Base-by-base conservation (phyloP, 2,113 vertebrate species). In the Trematomus loennbergii region DNA sequence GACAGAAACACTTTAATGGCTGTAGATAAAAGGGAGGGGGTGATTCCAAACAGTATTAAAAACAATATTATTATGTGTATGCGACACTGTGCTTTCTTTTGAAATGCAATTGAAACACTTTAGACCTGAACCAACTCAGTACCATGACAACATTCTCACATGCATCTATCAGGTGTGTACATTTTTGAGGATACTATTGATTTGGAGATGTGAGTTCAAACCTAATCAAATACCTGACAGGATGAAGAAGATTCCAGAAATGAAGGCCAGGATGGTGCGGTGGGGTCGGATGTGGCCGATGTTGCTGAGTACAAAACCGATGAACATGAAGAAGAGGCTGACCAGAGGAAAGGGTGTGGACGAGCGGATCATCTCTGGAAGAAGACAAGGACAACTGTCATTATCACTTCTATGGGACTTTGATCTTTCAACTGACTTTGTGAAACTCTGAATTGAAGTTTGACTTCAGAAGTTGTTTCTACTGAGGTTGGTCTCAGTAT, bases 261-360 rank as follows among this genome's bases (percentile, higher is more conserved):
- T 96, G 0, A 99, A 99, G 65, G 98, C 97, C 2, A 99, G 94
- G 87, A 99, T 98, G 58, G 98, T 99, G 90, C 94, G 94, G 91
- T 99, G 98, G 0, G 98, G 98, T 22, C 97, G 96, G 78, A 98
- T 94, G 87, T 99, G 98, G 3, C 98, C 97, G 0, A 99, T 96
- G 93, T 98, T 99, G 90, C 95, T 99, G 77, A 99, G 94, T 59
- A 99, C 97, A 82, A 99, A 99, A 40, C 97, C 98, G 0, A 99
- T 97, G 93, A 99, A 99, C 97, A 99, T 99, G 94, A 99, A 98
- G 94, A 99, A 97, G 75, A 99, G 97, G 89, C 97, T 98, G 93
- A 99, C 98, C 89, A 99, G 94, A 0, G 97, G 98, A 92, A 99
- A 99, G 0, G 98, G 98, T 0, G 98, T 99, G 79, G 97, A 96